A percentile compares a stretch with the other conserved stretches of the same genome.
These are phyloP conservation scores for Metallyticus violacea DNA, from an alignment of 2,888 invertebrate species.

Conservation along the genomic window DNA sequence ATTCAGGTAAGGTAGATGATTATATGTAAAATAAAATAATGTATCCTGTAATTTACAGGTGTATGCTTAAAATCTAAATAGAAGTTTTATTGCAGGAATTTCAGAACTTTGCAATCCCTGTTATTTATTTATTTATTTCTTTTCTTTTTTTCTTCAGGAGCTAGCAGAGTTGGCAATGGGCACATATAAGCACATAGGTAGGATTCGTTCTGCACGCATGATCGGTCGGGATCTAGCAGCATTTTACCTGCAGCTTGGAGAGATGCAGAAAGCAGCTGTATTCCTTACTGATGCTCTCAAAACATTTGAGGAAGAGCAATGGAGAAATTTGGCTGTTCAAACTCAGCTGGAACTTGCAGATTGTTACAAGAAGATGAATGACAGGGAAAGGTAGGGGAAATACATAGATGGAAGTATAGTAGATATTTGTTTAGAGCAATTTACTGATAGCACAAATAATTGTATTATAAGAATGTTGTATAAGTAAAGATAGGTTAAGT, in stretches of 20 bases:
- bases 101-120: too few species aligned
- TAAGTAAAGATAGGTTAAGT: too few species aligned
- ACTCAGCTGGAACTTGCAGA: conserved; percentile 80
- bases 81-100: too few species aligned
- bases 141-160: conserved; percentile 53
- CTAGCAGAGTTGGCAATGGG: conserved; percentile 88
- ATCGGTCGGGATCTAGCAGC: conserved; percentile 87
- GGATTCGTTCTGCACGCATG: conserved; percentile 76
- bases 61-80: too few species aligned
- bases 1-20: too few species aligned
- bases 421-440: neutral
- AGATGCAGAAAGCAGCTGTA: conserved; percentile 84
- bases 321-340: conserved; percentile 79
- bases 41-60: too few species aligned
- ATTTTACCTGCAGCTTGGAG: conserved; percentile 83
- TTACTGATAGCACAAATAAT: neutral
- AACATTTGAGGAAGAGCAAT: conserved; percentile 84
- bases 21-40: too few species aligned
- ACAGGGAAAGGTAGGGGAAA: conserved; percentile 71
- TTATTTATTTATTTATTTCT: too few species aligned
- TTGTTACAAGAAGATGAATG: conserved; percentile 78
- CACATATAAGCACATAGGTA: conserved; percentile 90
- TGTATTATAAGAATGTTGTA: too few species aligned
- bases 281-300: conserved; percentile 84
- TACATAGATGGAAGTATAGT: conserved; percentile 22